Base-by-base conservation (phyloP, 1,140 invertebrate species). In the Polypedilum pembai region DNA sequence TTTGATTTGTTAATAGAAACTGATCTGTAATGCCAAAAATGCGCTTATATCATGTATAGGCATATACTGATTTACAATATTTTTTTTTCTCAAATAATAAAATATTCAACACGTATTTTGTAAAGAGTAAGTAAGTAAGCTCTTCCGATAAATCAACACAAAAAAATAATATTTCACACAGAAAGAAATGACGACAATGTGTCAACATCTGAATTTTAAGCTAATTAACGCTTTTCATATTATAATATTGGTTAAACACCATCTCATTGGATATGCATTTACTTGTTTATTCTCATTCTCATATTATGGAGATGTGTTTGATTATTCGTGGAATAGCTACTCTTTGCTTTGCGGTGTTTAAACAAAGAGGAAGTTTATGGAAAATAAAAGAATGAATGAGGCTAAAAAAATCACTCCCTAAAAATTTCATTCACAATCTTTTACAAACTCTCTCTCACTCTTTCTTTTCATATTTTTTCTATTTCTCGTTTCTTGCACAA, bases 221-320 rank as follows among this genome's bases (percentile, higher is more conserved):
- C 65, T 69, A 69, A 69, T 69, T 69, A 69, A 69, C 65, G 65
- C 65, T 21, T 69, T 69, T 69, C 65, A 69, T 69, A 69, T 69
- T 69, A 18, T 18, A 69, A 69, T 69, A 18, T 18, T 69, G 65
- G 0, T 69, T 21, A 69, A 69, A 69, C 65, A 69, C 18, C 65
- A 21, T 69, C 18, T 56, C n/a, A n/a, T 56, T n/a, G 45, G n/a
- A 56, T 56, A 56, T n/a, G n/a, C 12, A 56, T n/a, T 12, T 56
- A 56, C 12, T n/a, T 56, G n/a, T 33, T 33, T 33, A 5, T 33
- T 33, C 24, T 33, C 24, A 5, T 33, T 33, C 24, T 33, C 24
- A 33, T 33, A 33, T 33, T 33, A 33, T 33, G 24, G 5, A 33
- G 24, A 33, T 33, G 24, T 33, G 5, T 33, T 33, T 33, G 24